Conservation (phyloP, 2,888 invertebrate genomes). For the Limnephilus rhombicus region DNA sequence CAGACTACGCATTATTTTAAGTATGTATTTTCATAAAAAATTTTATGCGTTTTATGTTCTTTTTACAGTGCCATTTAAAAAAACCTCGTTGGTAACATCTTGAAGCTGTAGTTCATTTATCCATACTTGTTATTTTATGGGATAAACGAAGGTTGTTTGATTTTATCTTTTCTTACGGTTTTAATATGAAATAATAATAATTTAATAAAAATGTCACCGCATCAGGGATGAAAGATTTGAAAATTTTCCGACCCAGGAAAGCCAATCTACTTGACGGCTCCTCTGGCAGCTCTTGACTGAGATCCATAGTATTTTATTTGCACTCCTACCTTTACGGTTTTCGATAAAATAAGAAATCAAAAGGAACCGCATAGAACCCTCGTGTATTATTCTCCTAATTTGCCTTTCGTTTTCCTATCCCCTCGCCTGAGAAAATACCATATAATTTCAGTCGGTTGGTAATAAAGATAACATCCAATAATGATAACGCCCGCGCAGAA, state of each 20-base stretch:
- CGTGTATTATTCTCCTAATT: slow-evolving; percentile 2
- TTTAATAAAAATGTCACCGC: not conserved
- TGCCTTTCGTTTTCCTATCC: not conserved
- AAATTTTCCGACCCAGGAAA: not conserved
- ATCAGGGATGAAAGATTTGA: not conserved
- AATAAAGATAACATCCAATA: slow-evolving; percentile 55
- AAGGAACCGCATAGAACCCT: not conserved
- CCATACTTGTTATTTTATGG: no score
- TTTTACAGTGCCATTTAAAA: no score
- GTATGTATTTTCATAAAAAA: no score
- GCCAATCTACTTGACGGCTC: not conserved
- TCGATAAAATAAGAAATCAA: not conserved
- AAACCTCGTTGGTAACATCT: no score
- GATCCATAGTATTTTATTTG: not conserved
- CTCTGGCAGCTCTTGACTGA: not conserved
- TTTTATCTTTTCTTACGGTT: not conserved
- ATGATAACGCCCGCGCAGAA: slow-evolving; percentile 39
- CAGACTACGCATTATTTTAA: no score
- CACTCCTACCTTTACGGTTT: not conserved
- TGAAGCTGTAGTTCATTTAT: no score
- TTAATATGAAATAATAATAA: no score
- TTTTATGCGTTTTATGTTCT: no score
- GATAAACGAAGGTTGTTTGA: no score
- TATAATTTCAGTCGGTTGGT: slow-evolving; percentile 30
- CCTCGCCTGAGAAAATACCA: not conserved